Evolutionary conservation across 2,113 vertebrate species (phyloP), one percentile per base, ranked within the genome.

Genomic region (Trogon surrucura): DNA sequence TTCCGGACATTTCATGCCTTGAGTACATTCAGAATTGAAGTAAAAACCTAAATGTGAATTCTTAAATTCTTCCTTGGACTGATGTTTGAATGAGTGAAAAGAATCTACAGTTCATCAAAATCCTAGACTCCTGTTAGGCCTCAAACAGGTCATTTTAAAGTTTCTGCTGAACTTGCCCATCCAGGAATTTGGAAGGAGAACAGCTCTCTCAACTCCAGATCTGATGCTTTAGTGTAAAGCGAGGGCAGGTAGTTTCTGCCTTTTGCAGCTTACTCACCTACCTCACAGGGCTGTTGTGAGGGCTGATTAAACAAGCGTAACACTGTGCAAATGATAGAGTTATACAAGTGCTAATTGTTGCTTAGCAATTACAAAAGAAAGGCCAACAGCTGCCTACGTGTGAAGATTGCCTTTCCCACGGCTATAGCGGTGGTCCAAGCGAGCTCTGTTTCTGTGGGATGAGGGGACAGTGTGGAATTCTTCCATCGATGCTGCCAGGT

Each of bases 211-310:
- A 19, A 18, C 51, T 16, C 11, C 11, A 36, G 66, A 25, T 65
- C 51, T 71, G 51, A 80, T 74, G 67, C 53, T 82, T 78, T 41
- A 67, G 25, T 56, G 34, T 86, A 20, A 80, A 71, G 30, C 29
- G 23, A 93, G 64, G 67, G 48, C 61, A 47, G 7, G 6, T 11
- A 64, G 25, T 7, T 34, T 57, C 62, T 45, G 84, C 44, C 47
- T 95, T 50, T 45, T 22, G 77, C 85, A 88, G 75, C 48, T 80
- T 32, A 16, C 60, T 73, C 0, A 17, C 96, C 92, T 96, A 96
- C 92, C 95, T 96, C 96, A 96, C 93, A 95, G 92, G 96, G 92
- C 88, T 96, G 96, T 95, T 96, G 96, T 97, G 96, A 96, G 96
- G 96, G 66, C 25, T 51, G 71, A 96, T 95, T 96, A 94, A 96